Evolutionary conservation across 2,797 vertebrate species (phyloP), one percentile per base, ranked within the genome.

Genomic region (Thunnus albacares): DNA sequence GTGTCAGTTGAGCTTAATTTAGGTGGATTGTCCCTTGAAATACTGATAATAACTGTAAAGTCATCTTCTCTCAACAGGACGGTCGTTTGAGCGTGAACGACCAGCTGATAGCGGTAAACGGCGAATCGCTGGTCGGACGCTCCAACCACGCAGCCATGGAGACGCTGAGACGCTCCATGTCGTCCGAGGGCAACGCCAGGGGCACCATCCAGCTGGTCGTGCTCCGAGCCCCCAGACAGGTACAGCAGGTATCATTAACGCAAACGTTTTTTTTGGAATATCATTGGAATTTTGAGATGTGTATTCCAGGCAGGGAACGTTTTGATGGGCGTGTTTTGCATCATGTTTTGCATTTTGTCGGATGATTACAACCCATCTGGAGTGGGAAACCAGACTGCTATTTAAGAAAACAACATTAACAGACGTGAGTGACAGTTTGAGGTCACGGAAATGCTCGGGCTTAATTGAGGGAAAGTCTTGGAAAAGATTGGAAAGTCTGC

Each of bases 121-220:
- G 97, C 0, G 98, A 99, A 85, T 95, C 96, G 0, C 95, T 99
- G 65, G 73, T 97, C 1, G 96, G 96, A 33, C 97, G 95, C 90
- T 97, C 97, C 56, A 99, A 99, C 91, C 96, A 97, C 0, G 94
- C 97, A 9, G 97, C 98, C 65, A 99, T 99, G 98, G 98, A 99
- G 86, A 97, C 97, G 0, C 95, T 99, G 60, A 90, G 97, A 0
- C 94, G 94, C 67, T 99, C 98, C 18, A 99, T 99, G 98, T 99
- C 98, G n/a, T 97, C 96, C 71, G 98, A 99, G 85, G 97, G 97
- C 17, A 99, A 97, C 84, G 92, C 96, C 60, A 92, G 97, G 6
- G 97, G 97, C 5, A 98, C 96, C 94, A 99, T 98, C 90, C 98
- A 99, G 79, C 90, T 99, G 1, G 96, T 99, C 0, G 94, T 99